These are phyloP conservation scores for Aspidiotus destructor DNA, from an alignment of 2,888 invertebrate genomes.

Conservation along the genomic window DNA sequence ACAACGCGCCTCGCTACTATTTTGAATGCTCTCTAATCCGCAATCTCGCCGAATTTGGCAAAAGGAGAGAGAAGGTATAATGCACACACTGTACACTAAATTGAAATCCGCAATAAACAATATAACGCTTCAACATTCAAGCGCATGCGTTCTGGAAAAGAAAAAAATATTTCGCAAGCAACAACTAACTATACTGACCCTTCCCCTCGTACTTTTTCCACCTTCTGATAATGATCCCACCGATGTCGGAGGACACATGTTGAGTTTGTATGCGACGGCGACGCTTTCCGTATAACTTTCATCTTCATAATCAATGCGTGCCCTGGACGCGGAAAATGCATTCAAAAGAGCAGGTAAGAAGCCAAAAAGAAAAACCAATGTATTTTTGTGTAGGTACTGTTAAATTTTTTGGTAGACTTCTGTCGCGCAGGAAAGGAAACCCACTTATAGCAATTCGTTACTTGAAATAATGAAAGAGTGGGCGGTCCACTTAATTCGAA, in stretches of 20 bases:
- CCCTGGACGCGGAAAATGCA: too few relatives aligned
- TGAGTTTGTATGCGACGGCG: constrained; percentile 7
- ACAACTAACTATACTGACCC: constrained; percentile 25
- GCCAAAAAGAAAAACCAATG: too few relatives aligned
- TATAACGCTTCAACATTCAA: not conserved
- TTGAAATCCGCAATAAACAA: constrained; percentile 10
- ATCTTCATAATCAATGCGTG: too few relatives aligned
- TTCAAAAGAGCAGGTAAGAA: too few relatives aligned
- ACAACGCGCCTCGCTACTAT: not conserved
- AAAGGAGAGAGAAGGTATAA: not conserved
- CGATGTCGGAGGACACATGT: constrained; percentile 30
- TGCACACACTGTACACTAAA: not conserved
- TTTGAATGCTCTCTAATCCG: not conserved
- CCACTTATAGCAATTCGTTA: not conserved
- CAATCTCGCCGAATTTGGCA: not conserved
- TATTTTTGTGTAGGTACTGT: too few relatives aligned
- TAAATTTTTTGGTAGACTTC: too few relatives aligned
- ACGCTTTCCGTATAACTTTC: not conserved
- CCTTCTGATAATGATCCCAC: constrained; percentile 30
- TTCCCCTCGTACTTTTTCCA: constrained; percentile 20
- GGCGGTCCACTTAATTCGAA: constrained; percentile 26
- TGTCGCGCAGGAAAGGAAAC: too few relatives aligned
- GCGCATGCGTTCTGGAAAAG: constrained; percentile 23
- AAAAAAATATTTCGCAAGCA: constrained; percentile 10
- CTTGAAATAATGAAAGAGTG: constrained; percentile 14